These are phyloP conservation scores for Drosophila longiperda DNA, from an alignment of 2,888 invertebrate species.

Conservation along the genomic window DNA sequence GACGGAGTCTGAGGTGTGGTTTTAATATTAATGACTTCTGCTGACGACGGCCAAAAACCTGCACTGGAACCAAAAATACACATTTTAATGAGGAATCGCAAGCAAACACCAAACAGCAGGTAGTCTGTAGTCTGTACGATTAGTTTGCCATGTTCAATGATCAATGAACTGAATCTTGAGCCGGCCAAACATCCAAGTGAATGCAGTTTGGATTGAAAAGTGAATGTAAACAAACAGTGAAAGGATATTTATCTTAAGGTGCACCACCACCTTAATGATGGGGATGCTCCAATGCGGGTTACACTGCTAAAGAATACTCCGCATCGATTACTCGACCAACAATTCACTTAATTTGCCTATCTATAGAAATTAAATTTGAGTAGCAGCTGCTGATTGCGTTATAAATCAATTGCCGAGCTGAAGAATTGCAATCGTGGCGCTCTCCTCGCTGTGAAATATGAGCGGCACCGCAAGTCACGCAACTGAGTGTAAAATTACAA, in stretches of 20 bases:
- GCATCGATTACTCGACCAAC: slow-evolving; percentile 38
- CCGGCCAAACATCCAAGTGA: slow-evolving; percentile 50
- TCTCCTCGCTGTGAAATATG: slow-evolving; percentile 45
- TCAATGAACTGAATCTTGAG: slow-evolving; percentile 46
- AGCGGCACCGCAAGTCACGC: slow-evolving; percentile 67
- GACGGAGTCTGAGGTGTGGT: slow-evolving; percentile 50
- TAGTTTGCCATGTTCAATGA: slow-evolving; percentile 31
- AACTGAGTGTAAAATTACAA: slow-evolving; percentile 74
- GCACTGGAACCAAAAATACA: slow-evolving; percentile 9
- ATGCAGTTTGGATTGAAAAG: slow-evolving; percentile 60
- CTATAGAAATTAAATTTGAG: slow-evolving; percentile 51
- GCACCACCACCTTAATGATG: slow-evolving; percentile 23
- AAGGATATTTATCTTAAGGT: slow-evolving; percentile 60
- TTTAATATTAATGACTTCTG: slow-evolving; percentile 51
- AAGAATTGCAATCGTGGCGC: slow-evolving; percentile 2
- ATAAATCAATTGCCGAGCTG: slow-evolving; percentile 8
- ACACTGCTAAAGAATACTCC: background rate
- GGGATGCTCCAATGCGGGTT: slow-evolving; percentile 9
- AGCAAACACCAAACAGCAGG: slow-evolving; percentile 25
- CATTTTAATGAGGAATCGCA: slow-evolving; percentile 36
- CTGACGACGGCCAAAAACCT: slow-evolving; percentile 15
- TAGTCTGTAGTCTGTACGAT: slow-evolving; percentile 24
- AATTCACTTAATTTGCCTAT: slow-evolving; percentile 58
- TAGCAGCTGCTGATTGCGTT: slow-evolving; percentile 46
- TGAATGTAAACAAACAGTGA: slow-evolving; percentile 65